phyloP scores from a whole-genome alignment of 2,113 vertebrate genomes.

The Eira barbara region DNA sequence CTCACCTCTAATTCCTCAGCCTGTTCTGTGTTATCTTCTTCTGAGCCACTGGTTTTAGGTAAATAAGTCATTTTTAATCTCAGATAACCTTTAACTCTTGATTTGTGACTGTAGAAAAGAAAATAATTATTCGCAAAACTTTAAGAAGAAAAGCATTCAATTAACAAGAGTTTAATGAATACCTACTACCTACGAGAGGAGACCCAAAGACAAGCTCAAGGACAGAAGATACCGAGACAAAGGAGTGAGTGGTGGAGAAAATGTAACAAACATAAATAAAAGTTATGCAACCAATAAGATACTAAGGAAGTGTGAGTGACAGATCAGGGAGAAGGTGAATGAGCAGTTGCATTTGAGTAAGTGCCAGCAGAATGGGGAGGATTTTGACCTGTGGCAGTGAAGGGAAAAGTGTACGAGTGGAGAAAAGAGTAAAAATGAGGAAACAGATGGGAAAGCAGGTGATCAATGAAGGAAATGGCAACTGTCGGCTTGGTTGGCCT shows the following conservation, averaged over 20 bases:
- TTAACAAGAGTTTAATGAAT: neutral
- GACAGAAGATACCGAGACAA: neutral
- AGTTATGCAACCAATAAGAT: neutral
- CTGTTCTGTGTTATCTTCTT: slow-evolving; percentile 90
- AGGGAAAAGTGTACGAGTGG: neutral
- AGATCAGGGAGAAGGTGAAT: neutral
- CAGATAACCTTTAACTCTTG: slow-evolving; percentile 96
- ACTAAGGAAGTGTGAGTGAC: neutral
- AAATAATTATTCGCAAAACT: slow-evolving; percentile 62
- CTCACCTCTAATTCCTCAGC: slow-evolving; percentile 93
- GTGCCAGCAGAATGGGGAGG: neutral
- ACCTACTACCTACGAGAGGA: neutral
- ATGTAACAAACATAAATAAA: neutral
- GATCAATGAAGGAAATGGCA: neutral
- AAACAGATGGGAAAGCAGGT: neutral
- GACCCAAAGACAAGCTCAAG: neutral
- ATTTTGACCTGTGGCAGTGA: neutral
- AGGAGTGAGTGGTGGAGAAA: neutral
- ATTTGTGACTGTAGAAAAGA: slow-evolving; percentile 90
- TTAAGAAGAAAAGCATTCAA: slow-evolving; percentile 31
- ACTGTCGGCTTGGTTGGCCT: neutral
- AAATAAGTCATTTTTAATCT: slow-evolving; percentile 99
- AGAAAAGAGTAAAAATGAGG: neutral
- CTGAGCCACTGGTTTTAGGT: slow-evolving; percentile 89
- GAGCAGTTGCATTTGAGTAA: neutral